These are phyloP conservation scores for Eupithecia vulgata DNA, from an alignment of 2,888 invertebrate genomes.

Conservation along the genomic window DNA sequence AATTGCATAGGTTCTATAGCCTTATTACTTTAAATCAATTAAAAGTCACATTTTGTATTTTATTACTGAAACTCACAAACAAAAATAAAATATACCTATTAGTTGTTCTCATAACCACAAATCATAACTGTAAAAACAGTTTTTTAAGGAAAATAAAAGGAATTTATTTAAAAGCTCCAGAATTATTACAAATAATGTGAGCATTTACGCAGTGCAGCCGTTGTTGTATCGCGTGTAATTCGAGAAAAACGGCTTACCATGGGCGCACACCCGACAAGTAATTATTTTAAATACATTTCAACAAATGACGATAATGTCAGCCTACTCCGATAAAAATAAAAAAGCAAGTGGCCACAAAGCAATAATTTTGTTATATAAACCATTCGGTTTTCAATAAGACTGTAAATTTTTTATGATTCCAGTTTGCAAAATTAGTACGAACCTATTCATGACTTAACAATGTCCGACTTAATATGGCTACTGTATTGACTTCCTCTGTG, in stretches of 20 bases:
- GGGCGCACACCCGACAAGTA: constrained; percentile 74
- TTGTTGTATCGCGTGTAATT: constrained; percentile 78
- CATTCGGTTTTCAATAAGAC: not conserved
- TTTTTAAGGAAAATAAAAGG: constrained; percentile 50
- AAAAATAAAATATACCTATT: not conserved
- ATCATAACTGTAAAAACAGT: constrained; percentile 59
- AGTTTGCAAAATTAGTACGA: not conserved
- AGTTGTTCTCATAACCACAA: constrained; percentile 46
- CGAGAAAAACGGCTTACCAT: constrained; percentile 70
- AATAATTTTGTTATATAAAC: constrained; percentile 49
- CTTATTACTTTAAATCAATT: not conserved
- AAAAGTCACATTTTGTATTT: not conserved
- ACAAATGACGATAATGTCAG: constrained; percentile 83
- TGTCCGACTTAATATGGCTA: constrained; percentile 2
- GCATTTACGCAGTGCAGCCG: constrained; percentile 78
- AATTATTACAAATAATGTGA: constrained; percentile 80
- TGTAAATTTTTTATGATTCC: not conserved
- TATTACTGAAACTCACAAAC: not conserved
- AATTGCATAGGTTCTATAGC: no score
- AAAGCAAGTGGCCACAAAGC: constrained; percentile 51
- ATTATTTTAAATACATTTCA: constrained; percentile 84
- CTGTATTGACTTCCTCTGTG: constrained; percentile 5
- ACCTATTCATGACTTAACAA: not conserved
- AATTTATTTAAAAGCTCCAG: constrained; percentile 64
- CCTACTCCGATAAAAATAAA: constrained; percentile 69